Evolutionary conservation across 2,113 vertebrate genomes (phyloP).

Genomic region (Pelecanus crispus): DNA sequence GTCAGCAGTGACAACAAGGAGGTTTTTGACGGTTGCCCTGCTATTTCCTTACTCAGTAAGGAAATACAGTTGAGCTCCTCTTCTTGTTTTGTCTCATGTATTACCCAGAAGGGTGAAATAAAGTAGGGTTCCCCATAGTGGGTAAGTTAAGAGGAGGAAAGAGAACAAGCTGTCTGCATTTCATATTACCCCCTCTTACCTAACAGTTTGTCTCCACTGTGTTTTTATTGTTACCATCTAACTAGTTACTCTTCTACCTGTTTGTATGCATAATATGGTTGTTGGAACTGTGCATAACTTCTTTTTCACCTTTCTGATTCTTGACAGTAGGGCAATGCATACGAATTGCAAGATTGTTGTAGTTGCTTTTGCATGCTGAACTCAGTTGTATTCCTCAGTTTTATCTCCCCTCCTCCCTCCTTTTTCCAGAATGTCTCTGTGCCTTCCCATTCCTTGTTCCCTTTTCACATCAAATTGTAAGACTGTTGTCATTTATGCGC

Average conservation of each 20-base stretch:
- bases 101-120: not conserved
- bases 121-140: not conserved
- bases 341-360: not conserved
- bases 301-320: not conserved
- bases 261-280: rapidly evolving
- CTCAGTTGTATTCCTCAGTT: not conserved
- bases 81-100: not conserved
- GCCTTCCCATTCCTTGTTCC: not conserved
- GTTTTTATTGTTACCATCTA: not conserved
- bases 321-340: not conserved
- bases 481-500: not conserved
- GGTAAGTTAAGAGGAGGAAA: not conserved
- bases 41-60: not conserved
- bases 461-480: not conserved
- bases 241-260: not conserved
- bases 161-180: not conserved
- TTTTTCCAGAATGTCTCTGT: not conserved
- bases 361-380: not conserved
- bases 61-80: not conserved
- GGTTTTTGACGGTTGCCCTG: not conserved
- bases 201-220: not conserved
- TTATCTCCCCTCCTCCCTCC: not conserved
- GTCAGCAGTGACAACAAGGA: not conserved
- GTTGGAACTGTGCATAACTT: not conserved
- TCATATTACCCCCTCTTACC: not conserved